Evolutionary conservation across 2,888 invertebrate genomes (phyloP), one percentile per base, ranked within the genome.

Genomic region (Stegophylla sp.): DNA sequence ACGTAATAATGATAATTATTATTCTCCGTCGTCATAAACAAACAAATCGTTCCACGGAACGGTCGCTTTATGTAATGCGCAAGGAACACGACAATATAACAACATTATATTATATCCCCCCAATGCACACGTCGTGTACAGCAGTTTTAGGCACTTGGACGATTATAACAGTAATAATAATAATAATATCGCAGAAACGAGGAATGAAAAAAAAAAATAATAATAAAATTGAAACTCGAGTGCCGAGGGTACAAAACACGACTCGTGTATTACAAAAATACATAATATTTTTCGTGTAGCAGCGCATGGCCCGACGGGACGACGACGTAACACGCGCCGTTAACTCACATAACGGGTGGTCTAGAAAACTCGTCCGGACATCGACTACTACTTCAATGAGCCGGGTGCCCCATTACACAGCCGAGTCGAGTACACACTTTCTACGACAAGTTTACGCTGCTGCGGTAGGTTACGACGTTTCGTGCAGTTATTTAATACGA

Each of bases 21-120:
- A n/a, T n/a, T n/a, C n/a, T n/a, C 34, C 28, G 4, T 23, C 20
- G 61, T 74, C 20, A 23, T 63, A 63, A 48, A 74, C 61, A 63
- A 63, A 74, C 20, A 43, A 63, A 74, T 51, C 63, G 20, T 74
- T 74, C 51, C 74, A 28, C 63, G 74, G 74, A 45, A 63, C 63
- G n/a, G 51, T 34, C 34, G 17, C 0, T 64, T 74, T 63, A 71
- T 34, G 34, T 53, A 71, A 71, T 17, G 61, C 15, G 34, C 34
- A 34, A 34, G 34, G 3, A 34, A 34, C 34, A 34, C 34, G 34
- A 34, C 34, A 34, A 7, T 34, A 34, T 34, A 34, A n/a, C n/a
- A n/a, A n/a, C n/a, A n/a, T n/a, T n/a, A n/a, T n/a, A n/a, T n/a
- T n/a, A n/a, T n/a, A n/a, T n/a, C n/a, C n/a, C n/a, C n/a, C n/a